Percentiles rank a stretch among this genome's conserved stretches.
phyloP scores from a whole-genome alignment of 2,797 vertebrate genomes.

The Balearica regulorum region DNA sequence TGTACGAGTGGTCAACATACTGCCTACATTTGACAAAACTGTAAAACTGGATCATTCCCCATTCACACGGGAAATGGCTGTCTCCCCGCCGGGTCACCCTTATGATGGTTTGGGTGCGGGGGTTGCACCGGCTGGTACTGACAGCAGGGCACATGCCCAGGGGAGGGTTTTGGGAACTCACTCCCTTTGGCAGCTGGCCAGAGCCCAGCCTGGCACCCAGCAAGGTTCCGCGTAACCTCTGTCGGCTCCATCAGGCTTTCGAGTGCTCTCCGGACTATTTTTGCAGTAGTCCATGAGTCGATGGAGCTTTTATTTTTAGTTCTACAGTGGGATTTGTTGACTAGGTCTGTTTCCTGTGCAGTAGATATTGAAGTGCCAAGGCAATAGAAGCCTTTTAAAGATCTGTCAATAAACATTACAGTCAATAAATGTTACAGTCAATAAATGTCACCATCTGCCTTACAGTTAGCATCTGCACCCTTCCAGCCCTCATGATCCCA shows the following conservation, averaged over 20 bases:
- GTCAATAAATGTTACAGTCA: not conserved
- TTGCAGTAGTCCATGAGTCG: not conserved
- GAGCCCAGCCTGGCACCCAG: not conserved
- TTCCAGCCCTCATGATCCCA: not conserved
- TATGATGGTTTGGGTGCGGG: not conserved
- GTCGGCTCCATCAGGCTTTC: not conserved
- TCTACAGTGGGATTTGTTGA: not conserved
- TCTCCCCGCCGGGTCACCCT: not conserved
- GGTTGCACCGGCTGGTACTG: not conserved
- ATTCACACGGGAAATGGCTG: not conserved
- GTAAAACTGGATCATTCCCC: not conserved
- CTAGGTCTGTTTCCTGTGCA: not conserved
- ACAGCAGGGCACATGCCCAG: not conserved
- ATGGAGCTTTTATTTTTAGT: constrained; percentile 51
- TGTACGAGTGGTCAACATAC: not conserved
- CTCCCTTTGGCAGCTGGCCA: not conserved
- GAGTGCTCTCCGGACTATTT: not conserved
- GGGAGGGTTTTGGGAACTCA: not conserved
- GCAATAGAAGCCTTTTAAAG: not conserved
- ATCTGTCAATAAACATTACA: not conserved
- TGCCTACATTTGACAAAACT: not conserved
- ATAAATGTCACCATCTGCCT: not conserved
- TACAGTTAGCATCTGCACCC: not conserved
- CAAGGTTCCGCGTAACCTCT: not conserved
- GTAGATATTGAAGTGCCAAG: not conserved